These are phyloP conservation scores for Murina feae DNA, from an alignment of 2,113 vertebrate genomes.

Conservation along the genomic window DNA sequence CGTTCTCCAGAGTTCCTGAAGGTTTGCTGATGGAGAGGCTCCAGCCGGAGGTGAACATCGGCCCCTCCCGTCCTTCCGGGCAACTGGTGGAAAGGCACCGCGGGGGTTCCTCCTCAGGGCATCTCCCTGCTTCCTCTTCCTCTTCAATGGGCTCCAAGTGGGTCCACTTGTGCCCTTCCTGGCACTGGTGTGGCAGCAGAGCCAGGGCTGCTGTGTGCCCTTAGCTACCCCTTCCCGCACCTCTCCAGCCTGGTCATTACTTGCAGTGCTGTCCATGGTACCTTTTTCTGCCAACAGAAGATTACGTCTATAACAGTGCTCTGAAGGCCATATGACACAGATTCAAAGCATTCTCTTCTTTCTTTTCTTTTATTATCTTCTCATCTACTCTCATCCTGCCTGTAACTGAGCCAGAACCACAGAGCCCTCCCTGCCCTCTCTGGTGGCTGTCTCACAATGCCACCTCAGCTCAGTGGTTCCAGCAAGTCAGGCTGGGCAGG, in stretches of 20 bases:
- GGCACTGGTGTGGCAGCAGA: neutral
- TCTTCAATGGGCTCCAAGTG: neutral
- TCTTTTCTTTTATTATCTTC: neutral
- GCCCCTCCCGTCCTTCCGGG: neutral
- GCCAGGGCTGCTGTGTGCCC: neutral
- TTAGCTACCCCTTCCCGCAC: neutral
- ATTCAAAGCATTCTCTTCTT: neutral
- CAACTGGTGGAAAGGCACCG: neutral
- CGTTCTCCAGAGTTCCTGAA: neutral
- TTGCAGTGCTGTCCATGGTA: neutral
- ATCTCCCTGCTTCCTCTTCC: neutral
- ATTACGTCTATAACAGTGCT: constrained; percentile 9
- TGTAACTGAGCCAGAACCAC: constrained; percentile 8
- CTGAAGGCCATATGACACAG: neutral
- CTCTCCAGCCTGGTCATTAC: neutral
- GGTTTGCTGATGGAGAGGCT: neutral
- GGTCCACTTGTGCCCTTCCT: neutral
- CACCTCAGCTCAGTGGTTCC: neutral
- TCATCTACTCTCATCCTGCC: neutral
- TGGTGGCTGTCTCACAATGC: neutral
- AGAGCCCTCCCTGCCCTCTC: neutral
- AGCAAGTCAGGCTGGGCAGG: neutral
- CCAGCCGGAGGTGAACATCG: neutral
- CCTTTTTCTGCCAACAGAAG: constrained; percentile 6
- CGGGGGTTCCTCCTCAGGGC: neutral